Conservation (phyloP, 2,888 invertebrate genomes). For the Physocephala rufipes region DNA sequence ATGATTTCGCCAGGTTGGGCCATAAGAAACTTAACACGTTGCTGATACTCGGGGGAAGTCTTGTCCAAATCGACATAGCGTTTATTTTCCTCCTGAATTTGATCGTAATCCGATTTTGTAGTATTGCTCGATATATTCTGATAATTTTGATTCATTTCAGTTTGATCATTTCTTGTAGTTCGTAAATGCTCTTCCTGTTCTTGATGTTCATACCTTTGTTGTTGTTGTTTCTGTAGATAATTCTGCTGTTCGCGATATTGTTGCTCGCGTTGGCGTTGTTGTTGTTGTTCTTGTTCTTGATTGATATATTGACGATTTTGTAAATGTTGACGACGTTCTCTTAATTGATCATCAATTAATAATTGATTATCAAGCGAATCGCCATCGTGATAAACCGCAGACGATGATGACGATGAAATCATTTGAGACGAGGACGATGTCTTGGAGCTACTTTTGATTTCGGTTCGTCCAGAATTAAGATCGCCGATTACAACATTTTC, state of each 20-base stretch:
- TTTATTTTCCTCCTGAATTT: slow-evolving; percentile 57
- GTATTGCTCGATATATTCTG: slow-evolving; percentile 60
- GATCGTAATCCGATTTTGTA: slow-evolving; percentile 57
- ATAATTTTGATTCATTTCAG: slow-evolving; percentile 40
- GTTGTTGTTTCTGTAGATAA: slow-evolving; percentile 58
- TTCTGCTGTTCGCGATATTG: slow-evolving; percentile 62
- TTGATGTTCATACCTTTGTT: slow-evolving; percentile 62
- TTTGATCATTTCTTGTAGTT: slow-evolving; percentile 56
- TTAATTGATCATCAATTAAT: slow-evolving; percentile 46
- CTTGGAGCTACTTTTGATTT: slow-evolving; percentile 62
- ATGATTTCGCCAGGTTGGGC: slow-evolving; percentile 67
- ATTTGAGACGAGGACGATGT: slow-evolving; percentile 60
- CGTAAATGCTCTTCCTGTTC: slow-evolving; percentile 56
- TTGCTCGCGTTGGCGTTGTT: slow-evolving; percentile 55
- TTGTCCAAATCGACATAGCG: slow-evolving; percentile 64
- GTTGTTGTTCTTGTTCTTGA: slow-evolving; percentile 51
- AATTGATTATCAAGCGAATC: slow-evolving; percentile 48
- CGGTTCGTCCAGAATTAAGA: slow-evolving; percentile 66
- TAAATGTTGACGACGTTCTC: background rate
- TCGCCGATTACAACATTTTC: slow-evolving; percentile 69
- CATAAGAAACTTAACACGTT: slow-evolving; percentile 60
- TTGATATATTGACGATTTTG: slow-evolving; percentile 34
- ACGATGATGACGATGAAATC: slow-evolving; percentile 58
- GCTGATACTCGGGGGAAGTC: slow-evolving; percentile 63
- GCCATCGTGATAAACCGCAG: slow-evolving; percentile 52